phyloP scores from a whole-genome alignment of 2,888 invertebrate species.

The Portevinia maculata region DNA sequence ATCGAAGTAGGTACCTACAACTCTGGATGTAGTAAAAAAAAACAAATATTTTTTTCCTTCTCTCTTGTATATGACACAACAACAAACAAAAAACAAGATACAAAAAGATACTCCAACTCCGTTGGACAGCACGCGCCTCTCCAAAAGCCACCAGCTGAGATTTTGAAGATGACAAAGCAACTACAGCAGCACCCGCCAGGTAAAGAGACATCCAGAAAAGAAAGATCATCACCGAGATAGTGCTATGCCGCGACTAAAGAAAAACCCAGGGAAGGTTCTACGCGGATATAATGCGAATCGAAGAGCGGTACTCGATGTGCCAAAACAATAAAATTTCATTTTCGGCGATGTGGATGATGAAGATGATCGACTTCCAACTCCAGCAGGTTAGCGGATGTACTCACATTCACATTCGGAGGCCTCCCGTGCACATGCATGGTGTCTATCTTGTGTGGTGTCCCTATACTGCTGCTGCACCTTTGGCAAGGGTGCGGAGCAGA shows the following conservation, averaged over 20 bases:
- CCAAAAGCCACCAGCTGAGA: conserved; percentile 73
- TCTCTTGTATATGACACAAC: conserved; percentile 30
- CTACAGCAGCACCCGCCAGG: conserved; percentile 56
- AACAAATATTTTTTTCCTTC: conserved; percentile 8
- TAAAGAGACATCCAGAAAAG: conserved; percentile 9
- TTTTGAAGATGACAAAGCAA: conserved; percentile 71
- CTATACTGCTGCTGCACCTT: conserved; percentile 30
- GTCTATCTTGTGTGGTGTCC: neutral
- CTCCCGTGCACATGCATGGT: conserved; percentile 29
- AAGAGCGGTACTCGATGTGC: conserved; percentile 50
- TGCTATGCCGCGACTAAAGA: neutral
- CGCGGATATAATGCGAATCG: conserved; percentile 34
- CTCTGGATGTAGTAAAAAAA: conserved; percentile 30
- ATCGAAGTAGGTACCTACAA: neutral
- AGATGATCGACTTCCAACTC: conserved; percentile 61
- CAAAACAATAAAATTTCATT: conserved; percentile 50
- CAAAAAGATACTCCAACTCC: conserved; percentile 11
- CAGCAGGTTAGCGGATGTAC: conserved; percentile 54
- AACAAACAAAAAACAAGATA: neutral
- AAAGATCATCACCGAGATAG: conserved; percentile 10
- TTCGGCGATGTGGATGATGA: conserved; percentile 39
- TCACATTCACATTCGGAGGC: conserved; percentile 8
- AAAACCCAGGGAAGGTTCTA: conserved; percentile 40
- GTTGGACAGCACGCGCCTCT: conserved; percentile 72
- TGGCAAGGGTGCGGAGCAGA: conserved; percentile 59